Conservation (phyloP, 53 echinoderm and acorn worm genomes). For the Patiria pectinifera region DNA sequence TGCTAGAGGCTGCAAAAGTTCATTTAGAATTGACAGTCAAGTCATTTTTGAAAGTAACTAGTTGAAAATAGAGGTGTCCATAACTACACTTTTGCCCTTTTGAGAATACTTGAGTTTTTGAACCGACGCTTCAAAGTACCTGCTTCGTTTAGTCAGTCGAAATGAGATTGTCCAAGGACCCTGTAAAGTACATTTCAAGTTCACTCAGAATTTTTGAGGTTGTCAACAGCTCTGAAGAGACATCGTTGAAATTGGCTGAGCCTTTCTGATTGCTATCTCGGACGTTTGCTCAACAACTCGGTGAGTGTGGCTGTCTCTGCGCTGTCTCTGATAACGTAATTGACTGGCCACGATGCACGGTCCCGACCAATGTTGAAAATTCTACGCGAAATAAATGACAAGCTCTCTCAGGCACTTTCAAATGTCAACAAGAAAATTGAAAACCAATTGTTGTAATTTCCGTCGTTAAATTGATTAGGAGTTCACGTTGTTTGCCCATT, state of each 20-base stretch:
- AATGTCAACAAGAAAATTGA: not conserved
- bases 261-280: not conserved
- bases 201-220: not conserved
- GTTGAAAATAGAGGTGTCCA: too few species aligned
- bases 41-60: too few species aligned
- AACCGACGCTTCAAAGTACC: not conserved
- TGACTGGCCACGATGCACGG: not conserved
- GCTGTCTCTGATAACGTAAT: not conserved
- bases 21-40: too few species aligned
- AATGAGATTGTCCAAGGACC: not conserved
- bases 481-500: not conserved
- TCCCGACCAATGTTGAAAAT: not conserved
- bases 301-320: not conserved
- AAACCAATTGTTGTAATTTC: conserved; percentile 3
- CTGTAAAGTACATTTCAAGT: not conserved
- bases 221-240: not conserved
- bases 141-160: not conserved
- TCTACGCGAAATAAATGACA: not conserved
- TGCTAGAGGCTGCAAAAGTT: too few species aligned
- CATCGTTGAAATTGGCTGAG: not conserved
- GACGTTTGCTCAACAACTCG: not conserved
- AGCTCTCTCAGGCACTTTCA: not conserved
- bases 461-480: not conserved
- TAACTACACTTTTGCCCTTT: not conserved
- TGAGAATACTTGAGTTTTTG: not conserved